Conservation (phyloP, 1,140 invertebrate genomes). For the Drosophila ambigua region DNA sequence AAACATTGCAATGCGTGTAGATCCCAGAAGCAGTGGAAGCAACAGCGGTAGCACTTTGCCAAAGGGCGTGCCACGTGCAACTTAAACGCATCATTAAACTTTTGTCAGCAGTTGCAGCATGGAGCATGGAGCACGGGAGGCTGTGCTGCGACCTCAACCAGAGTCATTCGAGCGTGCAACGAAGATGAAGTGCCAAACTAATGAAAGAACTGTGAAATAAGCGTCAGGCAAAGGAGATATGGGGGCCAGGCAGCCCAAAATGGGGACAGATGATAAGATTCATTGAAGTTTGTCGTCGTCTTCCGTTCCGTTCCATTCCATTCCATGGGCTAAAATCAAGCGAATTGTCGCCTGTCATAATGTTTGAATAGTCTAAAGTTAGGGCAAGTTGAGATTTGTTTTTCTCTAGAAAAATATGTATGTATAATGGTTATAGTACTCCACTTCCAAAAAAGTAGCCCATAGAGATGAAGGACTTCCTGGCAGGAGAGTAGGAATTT, state of each 20-base stretch:
- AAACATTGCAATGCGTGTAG: constrained; percentile 39
- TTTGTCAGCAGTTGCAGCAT: constrained; percentile 60
- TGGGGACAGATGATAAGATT: constrained; percentile 35
- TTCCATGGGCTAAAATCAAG: constrained; percentile 64
- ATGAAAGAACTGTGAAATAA: constrained; percentile 54
- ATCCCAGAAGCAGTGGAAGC: constrained; percentile 1
- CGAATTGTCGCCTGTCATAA: constrained; percentile 76
- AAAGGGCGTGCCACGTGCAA: constrained; percentile 49
- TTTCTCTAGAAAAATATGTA: background rate
- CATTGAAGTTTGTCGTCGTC: constrained; percentile 12
- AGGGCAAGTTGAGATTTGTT: constrained; percentile 23
- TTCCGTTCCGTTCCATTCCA: constrained; percentile 1
- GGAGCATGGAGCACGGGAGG: constrained; percentile 11
- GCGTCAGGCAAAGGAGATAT: no score
- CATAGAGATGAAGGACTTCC: no score
- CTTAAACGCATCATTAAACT: constrained; percentile 82
- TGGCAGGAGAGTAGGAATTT: no score
- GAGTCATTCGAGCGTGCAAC: constrained; percentile 54
- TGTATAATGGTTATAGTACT: background rate
- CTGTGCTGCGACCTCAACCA: constrained; percentile 53
- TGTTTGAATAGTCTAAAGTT: constrained; percentile 64
- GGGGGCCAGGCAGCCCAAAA: constrained; percentile 13
- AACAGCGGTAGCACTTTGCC: constrained; percentile 1
- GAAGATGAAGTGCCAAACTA: constrained; percentile 66
- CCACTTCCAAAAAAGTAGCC: no score